phyloP scores from a whole-genome alignment of 2,888 invertebrate genomes.

The Tinea pellionella region DNA sequence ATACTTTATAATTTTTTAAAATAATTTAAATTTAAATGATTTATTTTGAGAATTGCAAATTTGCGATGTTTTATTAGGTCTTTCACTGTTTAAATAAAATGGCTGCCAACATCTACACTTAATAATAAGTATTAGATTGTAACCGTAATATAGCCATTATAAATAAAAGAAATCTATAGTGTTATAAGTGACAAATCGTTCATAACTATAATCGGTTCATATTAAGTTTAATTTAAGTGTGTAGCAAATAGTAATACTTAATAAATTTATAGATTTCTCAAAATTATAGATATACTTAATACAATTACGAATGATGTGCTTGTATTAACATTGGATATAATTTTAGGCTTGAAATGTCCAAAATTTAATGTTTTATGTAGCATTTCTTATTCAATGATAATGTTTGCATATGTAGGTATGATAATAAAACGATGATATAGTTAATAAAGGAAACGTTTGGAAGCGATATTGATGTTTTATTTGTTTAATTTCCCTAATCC shows the following conservation, averaged over 20 bases:
- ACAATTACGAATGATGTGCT: not conserved
- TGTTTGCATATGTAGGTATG: not conserved
- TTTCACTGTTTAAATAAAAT: not conserved
- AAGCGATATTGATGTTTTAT: constrained; percentile 1
- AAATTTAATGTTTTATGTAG: not conserved
- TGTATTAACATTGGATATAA: not conserved
- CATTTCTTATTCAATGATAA: constrained; percentile 1
- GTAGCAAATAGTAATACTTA: not conserved
- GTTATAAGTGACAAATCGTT: not conserved
- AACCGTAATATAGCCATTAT: not conserved
- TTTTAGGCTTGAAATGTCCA: not conserved
- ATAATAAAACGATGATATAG: not conserved
- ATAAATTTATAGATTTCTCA: not conserved
- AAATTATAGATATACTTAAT: not conserved
- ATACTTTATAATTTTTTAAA: no score
- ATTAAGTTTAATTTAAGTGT: constrained; percentile 33
- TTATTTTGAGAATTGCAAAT: no score
- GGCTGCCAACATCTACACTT: not conserved
- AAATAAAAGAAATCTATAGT: not conserved
- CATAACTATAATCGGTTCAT: constrained; percentile 26
- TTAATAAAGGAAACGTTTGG: constrained; percentile 6
- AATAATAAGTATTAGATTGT: not conserved
- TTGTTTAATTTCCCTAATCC: not conserved
- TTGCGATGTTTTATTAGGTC: no score
- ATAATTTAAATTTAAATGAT: no score